phyloP scores from a whole-genome alignment of 2,888 invertebrate genomes.

The Chloromyia formosa region DNA sequence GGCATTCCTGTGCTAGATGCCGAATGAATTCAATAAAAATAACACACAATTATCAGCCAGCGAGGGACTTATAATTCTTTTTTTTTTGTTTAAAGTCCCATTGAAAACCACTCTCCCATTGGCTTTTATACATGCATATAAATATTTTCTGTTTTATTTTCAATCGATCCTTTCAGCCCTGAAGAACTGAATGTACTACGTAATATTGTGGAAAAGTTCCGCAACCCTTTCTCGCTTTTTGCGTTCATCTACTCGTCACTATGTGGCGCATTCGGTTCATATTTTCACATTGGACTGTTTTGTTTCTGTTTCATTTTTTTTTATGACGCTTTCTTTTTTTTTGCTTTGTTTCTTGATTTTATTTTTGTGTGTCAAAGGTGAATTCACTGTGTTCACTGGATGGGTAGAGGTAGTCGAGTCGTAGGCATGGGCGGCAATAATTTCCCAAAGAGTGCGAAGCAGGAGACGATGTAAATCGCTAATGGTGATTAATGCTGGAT shows the following conservation, averaged over 20 bases:
- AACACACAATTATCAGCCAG: conserved; percentile 10
- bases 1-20: background rate
- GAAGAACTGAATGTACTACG: background rate
- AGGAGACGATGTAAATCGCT: conserved; percentile 23
- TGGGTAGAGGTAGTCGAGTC: background rate
- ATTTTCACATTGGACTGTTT: conserved; percentile 26
- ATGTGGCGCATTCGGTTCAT: conserved; percentile 4
- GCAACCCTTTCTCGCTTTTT: background rate
- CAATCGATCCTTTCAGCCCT: background rate
- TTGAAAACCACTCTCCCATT: background rate
- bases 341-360: too few relatives aligned
- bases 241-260: conserved; percentile 13
- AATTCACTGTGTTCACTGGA: conserved; percentile 24
- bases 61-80: background rate
- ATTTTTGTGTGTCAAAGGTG: conserved; percentile 36
- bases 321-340: too few relatives aligned
- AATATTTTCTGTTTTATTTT: background rate
- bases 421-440: too few relatives aligned
- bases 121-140: background rate
- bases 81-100: too few relatives aligned
- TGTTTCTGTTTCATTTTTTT: background rate
- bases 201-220: too few relatives aligned
- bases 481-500: conserved; percentile 37
- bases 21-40: conserved; percentile 11
- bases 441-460: background rate